These are phyloP conservation scores for Hucho hucho DNA, from an alignment of 2,113 vertebrate species.

Conservation along the genomic window DNA sequence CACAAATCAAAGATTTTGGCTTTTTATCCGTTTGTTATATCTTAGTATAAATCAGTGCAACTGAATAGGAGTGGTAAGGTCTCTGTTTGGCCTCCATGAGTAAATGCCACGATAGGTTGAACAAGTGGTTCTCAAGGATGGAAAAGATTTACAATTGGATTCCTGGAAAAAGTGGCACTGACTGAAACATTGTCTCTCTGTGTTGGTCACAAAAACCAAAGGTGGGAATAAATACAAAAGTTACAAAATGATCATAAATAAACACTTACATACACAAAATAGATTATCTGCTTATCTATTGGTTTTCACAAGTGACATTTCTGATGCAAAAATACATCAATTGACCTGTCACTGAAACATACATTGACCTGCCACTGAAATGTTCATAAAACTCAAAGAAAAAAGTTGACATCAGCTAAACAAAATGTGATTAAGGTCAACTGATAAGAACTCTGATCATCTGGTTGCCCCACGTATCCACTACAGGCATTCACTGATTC, in stretches of 20 bases:
- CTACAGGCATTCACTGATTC: conserved; percentile 5
- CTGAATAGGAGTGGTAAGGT: background rate
- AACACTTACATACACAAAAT: background rate
- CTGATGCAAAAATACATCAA: background rate
- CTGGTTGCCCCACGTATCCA: background rate
- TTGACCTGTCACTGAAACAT: background rate
- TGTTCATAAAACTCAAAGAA: background rate
- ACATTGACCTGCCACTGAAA: background rate
- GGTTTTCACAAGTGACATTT: background rate
- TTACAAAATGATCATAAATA: background rate
- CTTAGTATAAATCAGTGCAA: background rate
- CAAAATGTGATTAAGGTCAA: background rate
- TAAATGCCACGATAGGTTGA: background rate
- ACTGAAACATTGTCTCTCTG: background rate
- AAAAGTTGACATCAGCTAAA: conserved; percentile 16
- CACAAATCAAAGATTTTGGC: background rate
- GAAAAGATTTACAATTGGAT: background rate
- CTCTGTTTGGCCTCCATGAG: background rate
- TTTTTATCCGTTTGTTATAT: background rate
- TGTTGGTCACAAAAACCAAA: background rate
- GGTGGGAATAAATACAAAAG: background rate
- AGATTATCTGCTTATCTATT: background rate
- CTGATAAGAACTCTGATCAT: background rate
- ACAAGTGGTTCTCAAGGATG: background rate
- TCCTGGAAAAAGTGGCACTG: background rate